Evolutionary conservation across 2,797 vertebrate genomes (phyloP), one percentile per base, ranked within the genome.

Genomic region (Serranus cabrilla): DNA sequence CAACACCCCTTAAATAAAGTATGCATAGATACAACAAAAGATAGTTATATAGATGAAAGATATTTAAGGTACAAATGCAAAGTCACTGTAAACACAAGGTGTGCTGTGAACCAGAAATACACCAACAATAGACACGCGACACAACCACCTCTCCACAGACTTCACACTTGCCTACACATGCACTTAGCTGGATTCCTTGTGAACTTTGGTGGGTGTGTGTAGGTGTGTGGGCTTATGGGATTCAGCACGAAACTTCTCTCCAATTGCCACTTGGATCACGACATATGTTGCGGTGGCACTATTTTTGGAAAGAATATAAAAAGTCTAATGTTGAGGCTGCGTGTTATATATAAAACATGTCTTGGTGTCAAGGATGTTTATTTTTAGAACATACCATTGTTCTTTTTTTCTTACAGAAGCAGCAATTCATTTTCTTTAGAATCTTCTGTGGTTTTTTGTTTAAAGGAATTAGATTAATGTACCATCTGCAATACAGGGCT

Each of bases 121-220:
- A 70, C 16, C 39, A 47, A 70, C 65, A 81, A 62, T 21, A 68
- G 55, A 86, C 71, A 31, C 1, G 43, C 27, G 40, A 75, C 37
- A 9, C 71, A 64, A 40, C 40, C 46, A 12, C 74, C 66, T 85
- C 80, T 82, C 83, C 34, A 12, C 76, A 89, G 87, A 88, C 86
- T 90, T 87, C 80, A 83, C 83, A 81, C 84, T 78, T 81, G 83
- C 87, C 89, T 65, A 87, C 90, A 88, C 84, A 84, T 51, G 68
- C 81, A 65, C 85, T 85, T 66, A 50, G 43, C 74, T 66, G 81
- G 67, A 25, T 87, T 87, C 47, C 51, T 87, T 65, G 63, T 88
- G 81, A 89, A 80, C 86, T 66, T 69, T 17, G 62, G 90, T 89
- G 90, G 76, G 89, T 79, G 87, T 88, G 67, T 82, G 85, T 83